A percentile compares a stretch with the other conserved stretches of the same genome.
phyloP scores from a whole-genome alignment of 2,888 invertebrate species.

The Aphodius granarius region DNA sequence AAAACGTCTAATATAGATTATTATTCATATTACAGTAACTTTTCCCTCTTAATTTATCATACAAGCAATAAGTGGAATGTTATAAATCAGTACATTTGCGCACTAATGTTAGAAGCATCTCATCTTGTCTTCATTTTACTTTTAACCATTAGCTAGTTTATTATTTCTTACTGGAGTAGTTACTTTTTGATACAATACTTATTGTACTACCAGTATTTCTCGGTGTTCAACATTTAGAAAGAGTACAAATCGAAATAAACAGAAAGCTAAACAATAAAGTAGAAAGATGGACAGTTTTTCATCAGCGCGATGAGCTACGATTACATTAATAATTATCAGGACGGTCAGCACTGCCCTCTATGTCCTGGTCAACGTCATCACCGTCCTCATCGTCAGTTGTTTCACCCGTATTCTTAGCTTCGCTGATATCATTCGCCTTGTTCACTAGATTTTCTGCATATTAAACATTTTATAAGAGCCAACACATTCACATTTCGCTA shows the following conservation, averaged over 20 bases:
- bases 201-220: background rate
- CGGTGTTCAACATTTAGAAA: background rate
- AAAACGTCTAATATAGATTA: constrained; percentile 1
- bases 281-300: constrained; percentile 19
- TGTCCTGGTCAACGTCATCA: constrained; percentile 66
- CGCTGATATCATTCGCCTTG: constrained; percentile 37
- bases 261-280: constrained; percentile 18
- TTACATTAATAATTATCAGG: constrained; percentile 69
- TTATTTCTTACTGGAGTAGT: background rate
- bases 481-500: background rate
- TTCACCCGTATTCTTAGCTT: constrained; percentile 41
- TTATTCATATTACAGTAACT: background rate
- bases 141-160: background rate
- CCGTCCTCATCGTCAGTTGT: constrained; percentile 75
- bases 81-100: constrained; percentile 33
- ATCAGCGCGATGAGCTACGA: background rate
- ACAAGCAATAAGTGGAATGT: constrained; percentile 41
- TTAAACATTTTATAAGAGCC: constrained; percentile 30
- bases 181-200: background rate
- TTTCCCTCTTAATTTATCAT: background rate
- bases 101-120: constrained; percentile 37
- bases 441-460: constrained; percentile 40
- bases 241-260: constrained; percentile 20
- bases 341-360: constrained; percentile 78
- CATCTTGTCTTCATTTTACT: background rate